Conservation (phyloP, 2,888 invertebrate genomes). For the Sycophila texana region DNA sequence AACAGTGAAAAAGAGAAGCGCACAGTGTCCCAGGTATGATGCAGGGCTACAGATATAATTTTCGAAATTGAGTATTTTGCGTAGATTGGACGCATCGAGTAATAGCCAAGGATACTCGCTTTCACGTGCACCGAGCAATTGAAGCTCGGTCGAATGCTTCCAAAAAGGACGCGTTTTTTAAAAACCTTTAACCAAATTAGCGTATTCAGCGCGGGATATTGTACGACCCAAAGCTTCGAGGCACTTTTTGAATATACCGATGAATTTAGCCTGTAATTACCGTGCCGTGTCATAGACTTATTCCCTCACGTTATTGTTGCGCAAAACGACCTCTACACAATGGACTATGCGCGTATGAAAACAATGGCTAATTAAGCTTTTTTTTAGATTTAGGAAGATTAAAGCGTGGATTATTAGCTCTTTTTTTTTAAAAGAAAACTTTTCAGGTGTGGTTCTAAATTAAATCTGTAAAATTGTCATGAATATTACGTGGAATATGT, state of each 20-base stretch:
- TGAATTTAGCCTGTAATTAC: background rate
- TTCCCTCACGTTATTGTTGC: no score
- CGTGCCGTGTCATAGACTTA: no score
- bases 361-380: no score
- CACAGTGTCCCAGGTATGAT: background rate
- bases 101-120: background rate
- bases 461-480: no score
- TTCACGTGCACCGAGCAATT: background rate
- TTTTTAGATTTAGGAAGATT: no score
- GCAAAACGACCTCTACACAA: no score
- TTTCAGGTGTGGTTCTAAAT: no score
- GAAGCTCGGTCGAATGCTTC: slow-evolving; percentile 2
- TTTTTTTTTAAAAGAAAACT: no score
- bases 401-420: no score
- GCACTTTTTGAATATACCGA: slow-evolving; percentile 14
- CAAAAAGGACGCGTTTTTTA: slow-evolving; percentile 1
- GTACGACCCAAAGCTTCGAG: background rate
- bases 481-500: no score
- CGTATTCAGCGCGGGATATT: background rate
- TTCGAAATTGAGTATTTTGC: background rate
- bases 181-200: slow-evolving; percentile 8
- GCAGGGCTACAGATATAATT: background rate
- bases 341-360: no score
- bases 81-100: background rate
- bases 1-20: background rate